Percentiles rank a stretch among this genome's conserved stretches.
These are phyloP conservation scores for Corythornis vintsioides DNA, from an alignment of 2,113 vertebrate genomes.

Conservation along the genomic window DNA sequence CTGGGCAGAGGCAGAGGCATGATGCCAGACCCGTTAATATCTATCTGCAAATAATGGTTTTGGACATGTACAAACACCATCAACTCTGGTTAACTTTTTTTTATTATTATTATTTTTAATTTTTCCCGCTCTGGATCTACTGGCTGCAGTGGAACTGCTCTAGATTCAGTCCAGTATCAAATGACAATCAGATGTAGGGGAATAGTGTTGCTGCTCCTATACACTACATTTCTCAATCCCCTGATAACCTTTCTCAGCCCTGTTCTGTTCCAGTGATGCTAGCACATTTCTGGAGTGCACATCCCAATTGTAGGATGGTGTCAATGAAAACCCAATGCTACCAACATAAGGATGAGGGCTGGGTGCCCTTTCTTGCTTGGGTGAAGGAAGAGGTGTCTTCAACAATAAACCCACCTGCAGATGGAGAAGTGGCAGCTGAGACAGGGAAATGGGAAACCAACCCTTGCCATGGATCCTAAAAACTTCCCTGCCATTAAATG, in stretches of 20 bases:
- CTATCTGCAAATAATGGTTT: neutral
- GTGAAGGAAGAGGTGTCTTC: neutral
- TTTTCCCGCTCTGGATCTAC: neutral
- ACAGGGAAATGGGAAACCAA: neutral
- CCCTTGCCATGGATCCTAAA: neutral
- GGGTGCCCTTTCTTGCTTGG: neutral
- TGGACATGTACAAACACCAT: neutral
- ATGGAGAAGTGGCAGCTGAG: neutral
- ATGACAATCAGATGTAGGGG: conserved; percentile 15
- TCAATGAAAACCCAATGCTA: neutral
- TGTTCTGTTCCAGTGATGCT: neutral
- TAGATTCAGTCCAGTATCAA: neutral
- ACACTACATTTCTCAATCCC: neutral
- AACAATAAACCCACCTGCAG: neutral
- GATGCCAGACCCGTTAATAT: neutral
- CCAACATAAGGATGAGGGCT: neutral
- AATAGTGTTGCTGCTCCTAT: neutral
- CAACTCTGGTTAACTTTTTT: neutral
- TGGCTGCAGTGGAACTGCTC: neutral
- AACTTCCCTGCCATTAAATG: neutral
- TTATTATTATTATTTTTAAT: neutral
- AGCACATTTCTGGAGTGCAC: neutral
- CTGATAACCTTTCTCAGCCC: neutral
- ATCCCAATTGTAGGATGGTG: neutral
- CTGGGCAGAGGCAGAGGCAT: neutral